Evolutionary conservation across 1,140 invertebrate species (phyloP).

Genomic region (Zaprionus ghesquierei): DNA sequence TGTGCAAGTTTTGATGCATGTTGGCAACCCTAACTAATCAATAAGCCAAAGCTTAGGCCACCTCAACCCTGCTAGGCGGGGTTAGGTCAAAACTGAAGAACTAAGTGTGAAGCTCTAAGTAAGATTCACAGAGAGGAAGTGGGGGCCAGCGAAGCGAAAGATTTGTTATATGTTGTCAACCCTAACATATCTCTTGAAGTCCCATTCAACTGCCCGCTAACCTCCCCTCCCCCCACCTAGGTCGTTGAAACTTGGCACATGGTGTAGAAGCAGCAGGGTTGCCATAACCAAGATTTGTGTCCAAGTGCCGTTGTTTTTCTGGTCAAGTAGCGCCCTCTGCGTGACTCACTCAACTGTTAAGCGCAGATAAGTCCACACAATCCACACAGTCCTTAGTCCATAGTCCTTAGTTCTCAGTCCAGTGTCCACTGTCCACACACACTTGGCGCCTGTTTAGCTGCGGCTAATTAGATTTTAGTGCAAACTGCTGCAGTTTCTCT

Average conservation of each 20-base stretch:
- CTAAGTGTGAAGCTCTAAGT: too few species aligned
- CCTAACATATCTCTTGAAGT: neutral
- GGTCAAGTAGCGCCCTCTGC: neutral
- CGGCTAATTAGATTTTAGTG: slow-evolving; percentile 71
- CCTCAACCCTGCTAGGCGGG: too few species aligned
- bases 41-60: too few species aligned
- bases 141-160: too few species aligned
- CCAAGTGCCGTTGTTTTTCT: neutral
- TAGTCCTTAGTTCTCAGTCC: neutral
- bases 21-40: too few species aligned
- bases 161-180: neutral
- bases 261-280: neutral
- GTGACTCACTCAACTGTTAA: slow-evolving; percentile 48
- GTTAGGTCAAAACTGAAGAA: too few species aligned
- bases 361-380: slow-evolving; percentile 46
- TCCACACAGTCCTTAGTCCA: too few species aligned
- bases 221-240: neutral
- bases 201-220: neutral
- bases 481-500: slow-evolving; percentile 48
- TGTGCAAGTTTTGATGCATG: too few species aligned
- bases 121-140: too few species aligned
- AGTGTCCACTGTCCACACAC: neutral
- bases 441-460: neutral
- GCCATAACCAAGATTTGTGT: neutral
- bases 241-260: neutral